Conservation (phyloP, 2,888 invertebrate genomes). For the Andrena dorsata region DNA sequence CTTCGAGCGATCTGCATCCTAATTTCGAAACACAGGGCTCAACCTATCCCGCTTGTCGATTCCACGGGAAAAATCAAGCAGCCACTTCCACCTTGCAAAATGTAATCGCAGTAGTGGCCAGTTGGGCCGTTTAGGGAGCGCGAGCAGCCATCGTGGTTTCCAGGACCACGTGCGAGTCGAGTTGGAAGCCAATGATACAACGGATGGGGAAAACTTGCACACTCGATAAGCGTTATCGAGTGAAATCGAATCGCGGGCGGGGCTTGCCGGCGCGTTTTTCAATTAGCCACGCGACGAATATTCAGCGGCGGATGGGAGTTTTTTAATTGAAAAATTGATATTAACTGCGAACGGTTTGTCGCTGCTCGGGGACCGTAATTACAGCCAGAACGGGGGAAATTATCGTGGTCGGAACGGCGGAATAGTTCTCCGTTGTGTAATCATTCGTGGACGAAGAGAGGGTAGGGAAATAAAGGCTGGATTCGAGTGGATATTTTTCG, state of each 20-base stretch:
- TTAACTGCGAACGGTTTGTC: not conserved
- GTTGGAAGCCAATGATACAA: too few species aligned
- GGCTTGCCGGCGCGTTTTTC: not conserved
- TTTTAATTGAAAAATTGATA: constrained; percentile 8
- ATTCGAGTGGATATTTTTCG: not conserved
- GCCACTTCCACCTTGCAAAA: too few species aligned
- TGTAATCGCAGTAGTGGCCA: too few species aligned
- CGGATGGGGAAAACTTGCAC: not conserved
- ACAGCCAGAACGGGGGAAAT: not conserved
- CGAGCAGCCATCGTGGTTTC: too few species aligned
- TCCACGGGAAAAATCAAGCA: not conserved
- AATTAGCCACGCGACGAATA: not conserved
- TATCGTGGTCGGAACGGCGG: not conserved
- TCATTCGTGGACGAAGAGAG: not conserved
- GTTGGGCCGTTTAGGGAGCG: too few species aligned
- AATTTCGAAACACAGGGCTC: constrained; percentile 25
- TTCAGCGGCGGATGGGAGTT: not conserved
- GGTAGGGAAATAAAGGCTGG: not conserved
- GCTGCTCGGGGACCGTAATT: not conserved
- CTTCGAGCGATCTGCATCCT: constrained; percentile 34
- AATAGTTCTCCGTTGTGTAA: not conserved
- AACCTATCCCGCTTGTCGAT: not conserved
- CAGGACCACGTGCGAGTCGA: too few species aligned
- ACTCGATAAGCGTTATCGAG: not conserved
- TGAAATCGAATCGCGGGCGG: not conserved